These are phyloP conservation scores for Cebus imitator DNA, from an alignment of 2,113 vertebrate genomes.

Conservation along the genomic window DNA sequence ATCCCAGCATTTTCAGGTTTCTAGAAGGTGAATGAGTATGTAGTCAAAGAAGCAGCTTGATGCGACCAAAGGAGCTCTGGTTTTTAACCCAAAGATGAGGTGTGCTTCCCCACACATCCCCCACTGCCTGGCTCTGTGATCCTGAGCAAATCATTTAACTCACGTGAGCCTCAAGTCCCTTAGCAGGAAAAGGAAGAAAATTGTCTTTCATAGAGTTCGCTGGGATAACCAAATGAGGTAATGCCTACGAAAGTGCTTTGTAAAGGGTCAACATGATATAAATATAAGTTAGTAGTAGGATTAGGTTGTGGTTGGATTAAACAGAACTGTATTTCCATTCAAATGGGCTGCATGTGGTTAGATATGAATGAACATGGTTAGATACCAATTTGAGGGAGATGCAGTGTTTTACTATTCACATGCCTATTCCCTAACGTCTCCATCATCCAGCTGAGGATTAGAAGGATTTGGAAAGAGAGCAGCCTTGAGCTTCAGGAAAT, in stretches of 20 bases:
- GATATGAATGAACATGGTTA: background rate
- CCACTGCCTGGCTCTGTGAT: background rate
- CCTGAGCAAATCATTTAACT: background rate
- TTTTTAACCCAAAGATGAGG: background rate
- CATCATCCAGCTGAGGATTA: background rate
- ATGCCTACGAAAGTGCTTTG: slow-evolving; percentile 25
- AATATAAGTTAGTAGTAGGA: background rate
- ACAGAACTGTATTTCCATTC: background rate
- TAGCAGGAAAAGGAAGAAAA: slow-evolving; percentile 15
- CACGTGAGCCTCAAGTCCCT: background rate
- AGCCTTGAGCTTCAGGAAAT: slow-evolving; percentile 9
- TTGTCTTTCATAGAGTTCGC: background rate
- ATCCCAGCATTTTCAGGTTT: background rate
- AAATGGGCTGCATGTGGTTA: background rate
- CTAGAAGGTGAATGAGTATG: background rate
- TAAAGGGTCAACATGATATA: background rate
- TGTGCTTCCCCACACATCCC: background rate
- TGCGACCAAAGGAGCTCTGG: background rate
- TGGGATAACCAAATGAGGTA: slow-evolving; percentile 16
- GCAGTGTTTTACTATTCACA: background rate
- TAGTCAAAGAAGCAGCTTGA: background rate
- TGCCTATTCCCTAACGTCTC: background rate
- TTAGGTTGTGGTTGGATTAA: background rate
- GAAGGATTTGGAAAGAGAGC: slow-evolving; percentile 15
- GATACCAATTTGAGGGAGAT: slow-evolving; percentile 5